Conservation (phyloP, 35 echinoderm and acorn worm genomes). For the Patiria miniata region DNA sequence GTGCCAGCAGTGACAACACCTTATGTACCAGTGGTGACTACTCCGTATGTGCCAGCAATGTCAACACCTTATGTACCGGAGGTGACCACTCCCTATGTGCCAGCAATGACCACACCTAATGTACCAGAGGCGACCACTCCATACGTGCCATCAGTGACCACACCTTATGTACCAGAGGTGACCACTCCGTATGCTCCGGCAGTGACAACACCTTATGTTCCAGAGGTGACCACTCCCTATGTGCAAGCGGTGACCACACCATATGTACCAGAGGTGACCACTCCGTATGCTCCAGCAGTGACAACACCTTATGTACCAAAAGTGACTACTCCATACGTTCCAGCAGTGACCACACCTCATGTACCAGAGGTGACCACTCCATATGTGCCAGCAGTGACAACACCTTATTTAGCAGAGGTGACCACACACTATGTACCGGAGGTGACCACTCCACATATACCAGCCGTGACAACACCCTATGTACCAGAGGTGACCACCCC, state of each 20-base stretch:
- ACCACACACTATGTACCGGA: slow-evolving; percentile 30
- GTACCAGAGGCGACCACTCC: not conserved
- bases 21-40: not conserved
- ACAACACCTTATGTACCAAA: slow-evolving; percentile 11
- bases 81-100: not conserved
- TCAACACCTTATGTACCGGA: slow-evolving; percentile 7
- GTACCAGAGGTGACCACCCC: slow-evolving; percentile 11
- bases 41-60: not conserved
- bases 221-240: slow-evolving; percentile 17
- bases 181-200: not conserved
- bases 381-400: not conserved
- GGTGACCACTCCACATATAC: slow-evolving; percentile 22
- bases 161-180: too few relatives aligned
- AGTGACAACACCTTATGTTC: slow-evolving; percentile 16
- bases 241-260: slow-evolving; percentile 22
- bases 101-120: not conserved
- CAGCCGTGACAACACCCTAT: slow-evolving; percentile 26
- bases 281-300: not conserved
- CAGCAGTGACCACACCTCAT: not conserved
- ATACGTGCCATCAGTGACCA: not conserved
- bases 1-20: not conserved
- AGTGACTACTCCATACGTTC: not conserved
- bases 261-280: slow-evolving; percentile 1
- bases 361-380: not conserved
- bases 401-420: slow-evolving; percentile 29